Evolutionary conservation across 2,888 invertebrate genomes (phyloP).

Genomic region (Serrognathus titanus): DNA sequence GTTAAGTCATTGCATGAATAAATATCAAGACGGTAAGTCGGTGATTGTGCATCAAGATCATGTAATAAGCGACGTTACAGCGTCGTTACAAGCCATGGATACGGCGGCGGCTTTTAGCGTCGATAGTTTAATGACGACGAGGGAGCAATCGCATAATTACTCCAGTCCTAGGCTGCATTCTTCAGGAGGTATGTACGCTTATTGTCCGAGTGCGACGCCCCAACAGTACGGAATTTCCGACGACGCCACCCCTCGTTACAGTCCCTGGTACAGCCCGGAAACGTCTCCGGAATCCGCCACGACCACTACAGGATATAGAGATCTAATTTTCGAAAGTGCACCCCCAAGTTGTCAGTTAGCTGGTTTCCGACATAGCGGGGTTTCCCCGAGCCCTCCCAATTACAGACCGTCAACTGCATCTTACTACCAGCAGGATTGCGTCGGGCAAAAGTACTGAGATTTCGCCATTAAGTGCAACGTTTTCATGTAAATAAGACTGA

Average conservation of each 20-base stretch:
- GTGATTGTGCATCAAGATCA: slow-evolving; percentile 48
- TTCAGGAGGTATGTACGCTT: slow-evolving; percentile 56
- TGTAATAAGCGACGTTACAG: slow-evolving; percentile 42
- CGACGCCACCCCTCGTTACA: slow-evolving; percentile 45
- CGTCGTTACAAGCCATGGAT: slow-evolving; percentile 46
- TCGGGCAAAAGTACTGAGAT: slow-evolving; percentile 48
- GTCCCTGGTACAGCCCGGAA: slow-evolving; percentile 57
- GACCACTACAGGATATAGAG: slow-evolving; percentile 41
- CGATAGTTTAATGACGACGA: slow-evolving; percentile 58
- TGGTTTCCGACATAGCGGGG: slow-evolving; percentile 50
- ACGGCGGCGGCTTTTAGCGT: slow-evolving; percentile 56
- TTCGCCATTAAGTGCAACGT: slow-evolving; percentile 5
- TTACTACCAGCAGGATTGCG: slow-evolving; percentile 61
- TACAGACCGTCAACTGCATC: slow-evolving; percentile 54
- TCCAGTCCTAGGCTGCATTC: slow-evolving; percentile 46
- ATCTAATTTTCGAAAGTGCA: slow-evolving; percentile 46
- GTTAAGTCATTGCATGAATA: slow-evolving; percentile 51
- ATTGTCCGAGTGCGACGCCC: slow-evolving; percentile 49
- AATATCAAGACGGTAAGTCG: slow-evolving; percentile 41
- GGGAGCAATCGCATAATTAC: slow-evolving; percentile 43
- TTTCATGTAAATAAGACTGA: slow-evolving; percentile 17
- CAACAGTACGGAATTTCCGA: slow-evolving; percentile 43
- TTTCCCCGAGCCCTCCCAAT: slow-evolving; percentile 52
- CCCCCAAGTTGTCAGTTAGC: slow-evolving; percentile 50
- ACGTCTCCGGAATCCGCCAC: slow-evolving; percentile 47